Evolutionary conservation across 2,113 vertebrate genomes (phyloP).

Genomic region (Turnix velox): DNA sequence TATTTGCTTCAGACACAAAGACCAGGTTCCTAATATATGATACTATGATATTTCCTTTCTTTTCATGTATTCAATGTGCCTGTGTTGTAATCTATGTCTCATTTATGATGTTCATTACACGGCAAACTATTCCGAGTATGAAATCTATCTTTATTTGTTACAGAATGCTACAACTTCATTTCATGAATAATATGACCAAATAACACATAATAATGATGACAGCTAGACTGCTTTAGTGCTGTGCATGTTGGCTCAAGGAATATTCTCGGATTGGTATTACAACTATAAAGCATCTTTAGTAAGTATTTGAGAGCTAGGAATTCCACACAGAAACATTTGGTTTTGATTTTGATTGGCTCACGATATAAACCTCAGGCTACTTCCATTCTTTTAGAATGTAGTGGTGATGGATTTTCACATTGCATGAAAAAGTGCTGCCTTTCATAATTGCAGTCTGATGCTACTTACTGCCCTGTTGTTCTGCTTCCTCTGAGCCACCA

Average conservation of each 20-base stretch:
- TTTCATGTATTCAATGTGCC: neutral
- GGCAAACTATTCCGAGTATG: neutral
- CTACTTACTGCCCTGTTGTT: neutral
- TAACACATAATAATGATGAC: neutral
- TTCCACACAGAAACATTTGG: neutral
- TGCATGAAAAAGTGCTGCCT: neutral
- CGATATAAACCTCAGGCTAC: neutral
- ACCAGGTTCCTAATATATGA: conserved; percentile 21
- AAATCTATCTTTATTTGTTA: conserved; percentile 47
- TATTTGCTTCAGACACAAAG: conserved; percentile 54
- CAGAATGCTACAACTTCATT: neutral
- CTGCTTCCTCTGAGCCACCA: neutral
- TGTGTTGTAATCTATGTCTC: conserved; percentile 4
- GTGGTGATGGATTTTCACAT: neutral
- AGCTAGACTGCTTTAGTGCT: neutral
- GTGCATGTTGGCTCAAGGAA: neutral
- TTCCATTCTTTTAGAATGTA: neutral
- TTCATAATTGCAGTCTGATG: neutral
- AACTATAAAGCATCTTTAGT: neutral
- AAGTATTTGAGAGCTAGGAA: neutral
- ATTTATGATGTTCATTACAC: neutral
- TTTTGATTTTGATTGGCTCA: neutral
- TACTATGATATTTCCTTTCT: neutral
- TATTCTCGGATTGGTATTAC: neutral
- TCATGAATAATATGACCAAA: conserved; percentile 1